These are phyloP conservation scores for Scrobipalpa atriplicella DNA, from an alignment of 2,888 invertebrate species.

Conservation along the genomic window DNA sequence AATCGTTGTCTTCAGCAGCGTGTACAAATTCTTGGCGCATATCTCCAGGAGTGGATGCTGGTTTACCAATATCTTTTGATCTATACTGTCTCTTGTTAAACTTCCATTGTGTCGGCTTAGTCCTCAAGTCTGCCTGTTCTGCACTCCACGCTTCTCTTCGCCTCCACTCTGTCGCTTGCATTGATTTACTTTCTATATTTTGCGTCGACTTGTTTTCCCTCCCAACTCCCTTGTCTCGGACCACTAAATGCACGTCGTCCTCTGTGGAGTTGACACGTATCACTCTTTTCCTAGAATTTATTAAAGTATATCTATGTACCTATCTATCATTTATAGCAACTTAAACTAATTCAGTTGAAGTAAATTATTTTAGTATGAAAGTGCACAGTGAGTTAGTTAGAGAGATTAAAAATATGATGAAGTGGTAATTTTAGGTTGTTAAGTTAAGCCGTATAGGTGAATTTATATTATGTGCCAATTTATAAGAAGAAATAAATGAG, in stretches of 20 bases:
- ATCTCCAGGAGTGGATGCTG: constrained; percentile 74
- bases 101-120: constrained; percentile 88
- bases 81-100: constrained; percentile 86
- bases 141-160: constrained; percentile 94
- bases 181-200: constrained; percentile 87
- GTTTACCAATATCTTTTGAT: constrained; percentile 77
- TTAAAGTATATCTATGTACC: constrained; percentile 82
- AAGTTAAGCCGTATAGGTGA: background rate
- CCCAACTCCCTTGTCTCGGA: constrained; percentile 87
- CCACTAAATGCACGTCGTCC: constrained; percentile 89
- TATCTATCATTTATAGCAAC: constrained; percentile 34
- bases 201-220: constrained; percentile 90
- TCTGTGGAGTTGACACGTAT: constrained; percentile 88
- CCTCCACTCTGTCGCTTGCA: constrained; percentile 90
- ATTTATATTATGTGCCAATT: background rate
- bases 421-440: background rate
- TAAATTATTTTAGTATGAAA: background rate
- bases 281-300: constrained; percentile 88
- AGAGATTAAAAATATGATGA: background rate
- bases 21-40: constrained; percentile 76
- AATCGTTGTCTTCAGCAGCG: constrained; percentile 74
- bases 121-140: constrained; percentile 86
- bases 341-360: background rate
- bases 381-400: background rate
- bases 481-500: background rate